Conservation (phyloP, 53 echinoderm and acorn worm genomes). For the Apostichopus leukothele region DNA sequence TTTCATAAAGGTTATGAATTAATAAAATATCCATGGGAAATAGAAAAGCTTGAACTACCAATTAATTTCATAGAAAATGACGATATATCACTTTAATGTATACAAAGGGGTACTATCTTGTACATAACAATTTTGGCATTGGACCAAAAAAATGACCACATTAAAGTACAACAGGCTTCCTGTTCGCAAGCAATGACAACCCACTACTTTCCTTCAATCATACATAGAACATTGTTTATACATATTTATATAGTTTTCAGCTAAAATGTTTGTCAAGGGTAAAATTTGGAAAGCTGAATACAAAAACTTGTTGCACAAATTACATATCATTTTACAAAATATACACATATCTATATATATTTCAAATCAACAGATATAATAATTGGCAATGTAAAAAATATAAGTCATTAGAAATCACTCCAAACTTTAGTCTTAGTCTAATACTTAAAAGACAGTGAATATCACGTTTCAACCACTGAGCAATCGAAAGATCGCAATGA, state of each 20-base stretch:
- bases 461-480: too few relatives aligned
- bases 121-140: neutral
- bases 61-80: neutral
- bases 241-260: neutral
- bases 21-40: neutral
- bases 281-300: neutral
- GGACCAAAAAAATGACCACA: neutral
- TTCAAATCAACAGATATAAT: slow-evolving; percentile 17
- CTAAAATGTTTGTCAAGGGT: slow-evolving; percentile 7
- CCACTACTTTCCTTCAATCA: neutral
- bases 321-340: slow-evolving; percentile 36
- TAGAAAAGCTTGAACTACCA: neutral
- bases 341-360: slow-evolving; percentile 40
- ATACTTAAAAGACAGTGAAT: too few relatives aligned
- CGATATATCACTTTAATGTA: neutral
- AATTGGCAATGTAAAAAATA: slow-evolving; percentile 43
- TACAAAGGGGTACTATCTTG: neutral
- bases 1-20: neutral
- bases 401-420: neutral
- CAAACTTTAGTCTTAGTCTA: neutral
- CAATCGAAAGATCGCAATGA: too few relatives aligned
- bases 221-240: neutral
- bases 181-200: too few relatives aligned
- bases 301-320: slow-evolving; percentile 39
- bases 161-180: neutral